These are phyloP conservation scores for Drosophila kikkawai DNA, from an alignment of 1,140 invertebrate genomes.

Conservation along the genomic window DNA sequence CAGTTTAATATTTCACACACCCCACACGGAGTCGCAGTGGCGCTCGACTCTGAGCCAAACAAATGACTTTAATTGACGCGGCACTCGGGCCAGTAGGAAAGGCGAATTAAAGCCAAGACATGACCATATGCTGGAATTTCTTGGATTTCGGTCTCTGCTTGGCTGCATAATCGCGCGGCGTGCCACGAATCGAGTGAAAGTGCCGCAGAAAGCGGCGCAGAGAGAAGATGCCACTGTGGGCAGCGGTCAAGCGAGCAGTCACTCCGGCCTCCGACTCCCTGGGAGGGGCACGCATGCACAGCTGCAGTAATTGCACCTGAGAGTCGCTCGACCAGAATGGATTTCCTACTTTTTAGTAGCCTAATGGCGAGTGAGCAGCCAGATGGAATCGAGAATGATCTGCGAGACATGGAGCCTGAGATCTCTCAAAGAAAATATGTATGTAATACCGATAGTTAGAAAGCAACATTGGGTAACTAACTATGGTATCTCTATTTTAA, in stretches of 20 bases:
- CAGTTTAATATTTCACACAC: constrained; percentile 40
- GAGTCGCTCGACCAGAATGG: constrained; percentile 8
- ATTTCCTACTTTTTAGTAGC: constrained; percentile 5
- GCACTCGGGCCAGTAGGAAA: constrained; percentile 16
- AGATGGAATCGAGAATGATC: constrained; percentile 8
- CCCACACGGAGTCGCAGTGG: constrained; percentile 27
- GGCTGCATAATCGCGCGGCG: constrained; percentile 67
- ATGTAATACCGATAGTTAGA: neutral
- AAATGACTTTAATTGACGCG: constrained; percentile 72
- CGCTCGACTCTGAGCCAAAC: constrained; percentile 37
- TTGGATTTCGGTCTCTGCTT: constrained; percentile 48
- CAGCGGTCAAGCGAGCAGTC: constrained; percentile 43
- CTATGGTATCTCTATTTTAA: too few relatives aligned
- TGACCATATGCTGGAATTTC: constrained; percentile 64
- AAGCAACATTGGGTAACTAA: fast-evolving
- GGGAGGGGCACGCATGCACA: constrained; percentile 63
- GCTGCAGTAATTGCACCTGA: constrained; percentile 46
- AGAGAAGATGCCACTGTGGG: constrained; percentile 53
- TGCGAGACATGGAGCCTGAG: neutral
- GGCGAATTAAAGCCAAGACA: constrained; percentile 59
- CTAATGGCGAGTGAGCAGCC: constrained; percentile 35
- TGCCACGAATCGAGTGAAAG: constrained; percentile 71
- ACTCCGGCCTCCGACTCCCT: constrained; percentile 34
- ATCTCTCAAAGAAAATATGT: neutral
- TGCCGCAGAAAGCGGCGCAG: constrained; percentile 63